Evolutionary conservation across 1,140 invertebrate genomes (phyloP).

Genomic region (Tyrophagus putrescentiae): DNA sequence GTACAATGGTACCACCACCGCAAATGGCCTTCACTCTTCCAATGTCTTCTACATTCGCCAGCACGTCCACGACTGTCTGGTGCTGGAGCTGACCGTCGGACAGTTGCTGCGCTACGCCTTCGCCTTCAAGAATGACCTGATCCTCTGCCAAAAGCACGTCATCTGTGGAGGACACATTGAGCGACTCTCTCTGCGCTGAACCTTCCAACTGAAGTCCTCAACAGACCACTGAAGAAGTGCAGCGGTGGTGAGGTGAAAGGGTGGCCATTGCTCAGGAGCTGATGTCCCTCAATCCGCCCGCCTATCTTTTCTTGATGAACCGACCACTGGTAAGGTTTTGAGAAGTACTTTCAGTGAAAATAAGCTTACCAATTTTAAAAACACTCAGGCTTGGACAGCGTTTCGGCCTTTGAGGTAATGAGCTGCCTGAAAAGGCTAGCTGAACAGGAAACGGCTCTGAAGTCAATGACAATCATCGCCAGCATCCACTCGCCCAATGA

Average conservation of each 20-base stretch:
- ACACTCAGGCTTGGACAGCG: not conserved
- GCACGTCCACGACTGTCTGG: too few relatives aligned
- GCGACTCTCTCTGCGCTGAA: not conserved
- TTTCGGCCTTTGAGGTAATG: not conserved
- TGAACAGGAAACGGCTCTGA: not conserved
- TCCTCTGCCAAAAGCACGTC: not conserved
- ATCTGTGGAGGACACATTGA: not conserved
- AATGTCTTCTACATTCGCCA: too few relatives aligned
- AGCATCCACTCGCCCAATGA: conserved; percentile 23
- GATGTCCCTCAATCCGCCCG: not conserved
- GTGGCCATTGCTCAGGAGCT: conserved; percentile 19
- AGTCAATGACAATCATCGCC: conserved; percentile 19
- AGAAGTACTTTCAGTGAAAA: too few relatives aligned
- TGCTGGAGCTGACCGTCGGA: not conserved
- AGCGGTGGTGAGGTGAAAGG: conserved; percentile 12
- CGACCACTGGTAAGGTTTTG: conserved; percentile 16
- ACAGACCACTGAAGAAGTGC: not conserved
- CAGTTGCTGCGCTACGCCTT: not conserved
- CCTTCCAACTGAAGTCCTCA: not conserved
- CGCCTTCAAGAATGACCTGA: not conserved
- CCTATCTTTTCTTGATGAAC: conserved; percentile 15
- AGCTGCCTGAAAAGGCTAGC: not conserved
- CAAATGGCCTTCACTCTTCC: too few relatives aligned
- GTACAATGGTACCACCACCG: too few relatives aligned
- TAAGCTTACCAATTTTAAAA: too few relatives aligned